Base-by-base conservation (phyloP, 2,888 invertebrate species). In the Odontomyia ornata region DNA sequence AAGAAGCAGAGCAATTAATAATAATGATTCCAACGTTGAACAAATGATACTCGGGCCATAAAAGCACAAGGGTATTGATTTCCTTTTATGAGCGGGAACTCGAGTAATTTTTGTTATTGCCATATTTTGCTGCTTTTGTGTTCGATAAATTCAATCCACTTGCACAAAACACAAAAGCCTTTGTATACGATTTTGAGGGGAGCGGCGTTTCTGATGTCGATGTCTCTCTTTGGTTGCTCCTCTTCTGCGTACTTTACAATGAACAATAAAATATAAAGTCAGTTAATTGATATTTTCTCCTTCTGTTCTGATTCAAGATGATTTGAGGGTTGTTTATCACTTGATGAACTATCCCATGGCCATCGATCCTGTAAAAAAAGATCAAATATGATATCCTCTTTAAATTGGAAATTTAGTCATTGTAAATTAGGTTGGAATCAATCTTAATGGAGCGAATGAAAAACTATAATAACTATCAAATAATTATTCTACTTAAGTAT, bases 51-150 rank as follows among this genome's bases (percentile, higher is more conserved):
- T 46, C 1, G 47, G 69, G 4, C 69, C 25, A 21, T 47, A 47
- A 69, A 47, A 47, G 69, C 47, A 69, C 69, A 69, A 69, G 46
- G 69, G 9, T 69, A 69, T 69, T 30, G 69, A 69, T 69, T 69
- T 69, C 69, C 46, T 69, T 69, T 69, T 69, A 47, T 69, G 47
- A 30, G 69, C 69, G 9, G 69, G n/a, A 69, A 23, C 69, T 69
- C 30, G 69, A 69, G 30, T 69, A 15, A 69, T 69, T 69, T 47
- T 46, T 47, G 30, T 47, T 46, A 30, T 46, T 23, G 46, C 47
- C 69, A 69, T 69, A 69, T 46, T 69, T 69, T 21, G 13, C 64
- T 28, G 28, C 27, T 11, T 30, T 64, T 64, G 11, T 64, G 27
- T 30, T 64, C 15, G 5, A 11, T 28, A 1, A 30, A 30, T 28